Conservation (phyloP, 2,888 invertebrate genomes). For the Apamea epomidion region DNA sequence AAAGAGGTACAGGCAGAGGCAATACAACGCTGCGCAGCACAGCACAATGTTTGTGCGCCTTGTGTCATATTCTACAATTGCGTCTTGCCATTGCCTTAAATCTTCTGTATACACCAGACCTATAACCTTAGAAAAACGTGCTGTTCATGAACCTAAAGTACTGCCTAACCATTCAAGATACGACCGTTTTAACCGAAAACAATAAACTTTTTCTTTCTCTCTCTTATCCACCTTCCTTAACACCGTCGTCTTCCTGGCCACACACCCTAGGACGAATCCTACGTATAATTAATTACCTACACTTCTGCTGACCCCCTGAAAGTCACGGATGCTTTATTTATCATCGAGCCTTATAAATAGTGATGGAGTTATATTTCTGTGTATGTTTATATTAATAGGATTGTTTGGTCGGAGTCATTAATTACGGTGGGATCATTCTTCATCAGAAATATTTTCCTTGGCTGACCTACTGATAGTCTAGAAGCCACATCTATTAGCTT, state of each 20-base stretch:
- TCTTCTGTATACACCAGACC: background rate
- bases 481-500: background rate
- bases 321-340: slow-evolving; percentile 62
- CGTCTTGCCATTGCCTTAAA: background rate
- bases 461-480: background rate
- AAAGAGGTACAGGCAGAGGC: background rate
- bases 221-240: background rate
- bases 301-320: slow-evolving; percentile 51
- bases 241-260: slow-evolving; percentile 37
- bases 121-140: background rate
- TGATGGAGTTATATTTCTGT: slow-evolving; percentile 46
- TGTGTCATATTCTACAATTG: background rate
- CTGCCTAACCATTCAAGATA: background rate
- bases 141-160: background rate
- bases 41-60: background rate
- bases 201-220: background rate
- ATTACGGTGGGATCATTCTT: slow-evolving; percentile 33
- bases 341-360: slow-evolving; percentile 64
- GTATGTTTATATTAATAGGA: slow-evolving; percentile 37
- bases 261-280: slow-evolving; percentile 40
- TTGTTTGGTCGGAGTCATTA: slow-evolving; percentile 26
- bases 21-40: background rate
- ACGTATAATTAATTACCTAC: slow-evolving; percentile 70
- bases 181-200: background rate
- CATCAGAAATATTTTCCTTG: slow-evolving; percentile 23